Base-by-base conservation (phyloP, 2,797 vertebrate genomes). In the Nyctibius grandis region DNA sequence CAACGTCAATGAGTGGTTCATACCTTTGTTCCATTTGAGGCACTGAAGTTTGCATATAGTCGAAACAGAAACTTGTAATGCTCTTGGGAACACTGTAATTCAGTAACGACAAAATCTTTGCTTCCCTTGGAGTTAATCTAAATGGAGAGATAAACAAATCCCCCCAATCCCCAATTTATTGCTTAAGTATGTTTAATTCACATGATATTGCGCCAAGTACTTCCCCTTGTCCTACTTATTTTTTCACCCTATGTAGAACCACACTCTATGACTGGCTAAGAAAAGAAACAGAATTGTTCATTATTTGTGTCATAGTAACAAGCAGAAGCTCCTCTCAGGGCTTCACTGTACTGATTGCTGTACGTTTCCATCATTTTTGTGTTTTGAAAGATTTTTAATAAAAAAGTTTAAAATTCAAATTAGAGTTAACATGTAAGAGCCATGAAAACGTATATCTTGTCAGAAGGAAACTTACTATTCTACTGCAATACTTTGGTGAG, bases 11-110 rank as follows among this genome's bases (percentile, higher is more conserved):
- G 44, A 70, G 26, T 14, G 61, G 40, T 61, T 42, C 28, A 15
- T 93, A 98, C 97, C 97, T 97, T 34, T 2, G 40, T 17, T 69
- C 72, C 68, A 9, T 56, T 23, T 5, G 84, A 74, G 23, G 79
- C 23, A 25, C 94, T 91, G 90, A 96, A 88, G 91, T 95, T 91
- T 11, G 85, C 81, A 22, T 97, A 93, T 72, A 99, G 96, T 38
- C 97, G 95, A 88, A 98, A 99, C n/a, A 85, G 95, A 40, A 80
- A 94, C 33, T 93, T 79, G 5, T 10, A 29, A 5, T 87, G 78
- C 33, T 88, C 94, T 90, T 18, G 96, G 86, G 70, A 89, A 63
- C 98, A 98, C 89, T 98, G 98, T 47, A 99, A 97, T 96, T 99
- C 99, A 91, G 98, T 60, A 68, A 98, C 97, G 25, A 97, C 97